Percentiles rank a stretch among this genome's conserved stretches.
These are phyloP conservation scores for Amphilophus citrinellus DNA, from an alignment of 2,113 vertebrate genomes.

Conservation along the genomic window DNA sequence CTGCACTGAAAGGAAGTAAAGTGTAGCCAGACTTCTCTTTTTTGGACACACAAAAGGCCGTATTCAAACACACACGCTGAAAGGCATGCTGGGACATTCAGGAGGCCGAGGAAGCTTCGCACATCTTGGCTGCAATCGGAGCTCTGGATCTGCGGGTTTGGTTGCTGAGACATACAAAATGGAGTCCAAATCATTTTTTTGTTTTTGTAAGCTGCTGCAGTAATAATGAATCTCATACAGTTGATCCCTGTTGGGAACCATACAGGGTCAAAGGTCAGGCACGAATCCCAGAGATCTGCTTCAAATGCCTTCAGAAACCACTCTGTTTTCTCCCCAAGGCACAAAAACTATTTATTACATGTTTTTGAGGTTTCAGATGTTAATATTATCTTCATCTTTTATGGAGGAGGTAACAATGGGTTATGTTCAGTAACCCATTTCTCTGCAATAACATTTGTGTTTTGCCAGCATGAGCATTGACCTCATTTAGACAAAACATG, in stretches of 20 bases:
- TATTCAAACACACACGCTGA: slow-evolving; percentile 29
- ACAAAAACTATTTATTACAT: neutral
- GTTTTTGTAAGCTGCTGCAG: slow-evolving; percentile 2
- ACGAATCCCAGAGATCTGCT: neutral
- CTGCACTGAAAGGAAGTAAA: slow-evolving; percentile 46
- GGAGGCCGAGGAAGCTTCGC: slow-evolving; percentile 25
- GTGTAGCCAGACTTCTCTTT: slow-evolving; percentile 48
- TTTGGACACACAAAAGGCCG: slow-evolving; percentile 41
- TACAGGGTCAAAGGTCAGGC: slow-evolving; percentile 41
- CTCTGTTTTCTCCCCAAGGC: neutral
- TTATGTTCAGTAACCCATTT: neutral
- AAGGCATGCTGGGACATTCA: slow-evolving; percentile 64
- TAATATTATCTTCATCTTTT: neutral
- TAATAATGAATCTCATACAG: slow-evolving; percentile 11
- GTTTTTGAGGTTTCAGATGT: slow-evolving; percentile 2
- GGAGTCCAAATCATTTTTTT: neutral
- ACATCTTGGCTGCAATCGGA: slow-evolving; percentile 12
- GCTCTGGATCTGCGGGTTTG: neutral
- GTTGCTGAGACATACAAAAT: neutral
- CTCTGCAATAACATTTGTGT: slow-evolving; percentile 11
- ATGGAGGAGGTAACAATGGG: neutral
- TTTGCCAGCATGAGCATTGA: slow-evolving; percentile 28
- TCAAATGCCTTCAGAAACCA: neutral
- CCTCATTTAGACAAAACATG: slow-evolving; percentile 72
- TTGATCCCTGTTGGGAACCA: slow-evolving; percentile 7